Evolutionary conservation across 2,888 invertebrate genomes (phyloP).

Genomic region (Baccha elongata): DNA sequence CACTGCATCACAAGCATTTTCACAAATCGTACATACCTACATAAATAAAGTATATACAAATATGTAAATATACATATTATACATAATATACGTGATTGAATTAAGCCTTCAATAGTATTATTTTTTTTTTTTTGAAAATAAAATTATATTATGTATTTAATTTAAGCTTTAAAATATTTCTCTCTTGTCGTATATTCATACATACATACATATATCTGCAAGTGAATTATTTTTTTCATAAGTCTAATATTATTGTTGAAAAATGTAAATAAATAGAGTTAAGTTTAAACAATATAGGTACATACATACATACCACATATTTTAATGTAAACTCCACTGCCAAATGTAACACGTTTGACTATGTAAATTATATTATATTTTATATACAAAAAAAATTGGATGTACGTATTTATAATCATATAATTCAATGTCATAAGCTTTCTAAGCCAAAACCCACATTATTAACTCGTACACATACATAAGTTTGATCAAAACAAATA

Average conservation of each 20-base stretch:
- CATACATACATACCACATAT: slow-evolving; percentile 7
- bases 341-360: slow-evolving; percentile 27
- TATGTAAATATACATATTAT: too few relatives aligned
- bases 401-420: slow-evolving; percentile 12
- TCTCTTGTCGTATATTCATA: too few relatives aligned
- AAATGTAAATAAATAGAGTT: slow-evolving; percentile 19
- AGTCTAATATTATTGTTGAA: slow-evolving; percentile 1
- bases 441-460: slow-evolving; percentile 44
- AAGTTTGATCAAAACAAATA: too few relatives aligned
- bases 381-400: slow-evolving; percentile 13
- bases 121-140: too few relatives aligned
- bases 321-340: slow-evolving; percentile 39
- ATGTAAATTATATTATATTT: slow-evolving; percentile 31
- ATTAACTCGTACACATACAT: slow-evolving; percentile 11
- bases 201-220: not conserved
- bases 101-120: too few relatives aligned
- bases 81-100: too few relatives aligned
- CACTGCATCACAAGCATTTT: too few relatives aligned
- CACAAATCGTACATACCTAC: too few relatives aligned
- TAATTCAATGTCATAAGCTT: slow-evolving; percentile 24
- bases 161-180: not conserved
- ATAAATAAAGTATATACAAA: too few relatives aligned
- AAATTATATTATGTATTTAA: too few relatives aligned
- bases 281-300: not conserved
- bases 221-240: not conserved